Percentiles rank a stretch among this genome's conserved stretches.
These are phyloP conservation scores for Porites lobata DNA, from an alignment of 92 coral and sea anemone species.

Conservation along the genomic window DNA sequence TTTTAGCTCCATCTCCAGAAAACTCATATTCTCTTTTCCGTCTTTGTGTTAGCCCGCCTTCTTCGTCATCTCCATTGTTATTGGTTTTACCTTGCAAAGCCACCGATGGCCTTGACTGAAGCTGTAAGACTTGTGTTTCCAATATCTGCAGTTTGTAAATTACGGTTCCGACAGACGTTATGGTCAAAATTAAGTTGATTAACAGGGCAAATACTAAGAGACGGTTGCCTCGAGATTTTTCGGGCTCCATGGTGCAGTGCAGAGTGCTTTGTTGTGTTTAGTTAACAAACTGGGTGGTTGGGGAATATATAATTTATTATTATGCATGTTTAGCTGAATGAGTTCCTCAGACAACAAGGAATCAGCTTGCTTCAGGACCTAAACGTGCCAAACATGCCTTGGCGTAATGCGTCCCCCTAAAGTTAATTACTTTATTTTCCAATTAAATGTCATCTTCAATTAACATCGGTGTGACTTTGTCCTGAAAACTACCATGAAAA, in stretches of 20 bases:
- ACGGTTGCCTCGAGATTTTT: constrained; percentile 13
- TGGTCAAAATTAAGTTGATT: constrained; percentile 47
- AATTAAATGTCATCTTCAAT: no score
- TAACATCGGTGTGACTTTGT: no score
- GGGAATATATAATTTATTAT: no score
- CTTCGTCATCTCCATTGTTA: neutral
- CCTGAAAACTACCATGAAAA: no score
- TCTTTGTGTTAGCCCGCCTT: constrained; percentile 15
- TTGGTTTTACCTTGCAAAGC: neutral
- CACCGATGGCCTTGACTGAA: constrained; percentile 17
- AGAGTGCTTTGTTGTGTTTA: neutral
- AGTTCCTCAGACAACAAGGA: no score
- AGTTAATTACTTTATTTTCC: no score
- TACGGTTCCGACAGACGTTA: constrained; percentile 60
- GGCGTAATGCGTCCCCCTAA: no score
- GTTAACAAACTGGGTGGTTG: neutral
- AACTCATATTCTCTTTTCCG: constrained; percentile 28
- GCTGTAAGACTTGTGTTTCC: constrained; percentile 54
- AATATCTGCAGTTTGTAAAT: constrained; percentile 55
- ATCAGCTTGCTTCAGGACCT: no score
- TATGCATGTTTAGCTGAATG: no score
- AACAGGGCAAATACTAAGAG: constrained; percentile 18
- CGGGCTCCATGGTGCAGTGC: constrained; percentile 22
- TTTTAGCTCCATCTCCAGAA: neutral
- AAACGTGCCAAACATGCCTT: no score